Evolutionary conservation across 2,888 invertebrate species (phyloP).

Genomic region (Rhingia rostrata): DNA sequence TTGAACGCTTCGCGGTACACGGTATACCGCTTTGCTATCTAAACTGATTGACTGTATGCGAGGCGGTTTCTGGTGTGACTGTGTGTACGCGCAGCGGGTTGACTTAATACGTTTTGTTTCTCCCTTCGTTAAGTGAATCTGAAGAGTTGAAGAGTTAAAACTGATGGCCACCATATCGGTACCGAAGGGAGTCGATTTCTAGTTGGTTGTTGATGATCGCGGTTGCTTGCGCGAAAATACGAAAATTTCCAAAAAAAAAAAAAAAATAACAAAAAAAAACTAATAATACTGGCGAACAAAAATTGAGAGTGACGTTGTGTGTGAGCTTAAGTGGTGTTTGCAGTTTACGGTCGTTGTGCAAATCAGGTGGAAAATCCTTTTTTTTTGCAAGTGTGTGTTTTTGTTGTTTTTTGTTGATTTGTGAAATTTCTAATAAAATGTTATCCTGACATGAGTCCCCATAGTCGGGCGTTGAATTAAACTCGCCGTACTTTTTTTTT

Average conservation of each 20-base stretch:
- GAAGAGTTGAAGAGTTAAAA: conserved; percentile 59
- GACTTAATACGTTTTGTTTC: conserved; percentile 11
- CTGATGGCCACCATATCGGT: conserved; percentile 43
- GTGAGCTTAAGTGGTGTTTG: not conserved
- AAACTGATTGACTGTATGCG: conserved; percentile 40
- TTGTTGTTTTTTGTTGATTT: not conserved
- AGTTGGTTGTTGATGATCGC: conserved; percentile 61
- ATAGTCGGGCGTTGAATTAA: conserved; percentile 18
- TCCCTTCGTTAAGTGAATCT: conserved; percentile 53
- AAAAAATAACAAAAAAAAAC: not conserved
- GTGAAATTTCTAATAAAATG: conserved; percentile 23
- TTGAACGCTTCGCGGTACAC: conserved; percentile 49
- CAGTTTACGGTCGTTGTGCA: conserved; percentile 9
- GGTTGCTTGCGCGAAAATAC: conserved; percentile 41
- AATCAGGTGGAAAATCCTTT: conserved; percentile 14
- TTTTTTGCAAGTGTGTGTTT: conserved; percentile 17
- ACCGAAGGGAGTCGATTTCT: conserved; percentile 46
- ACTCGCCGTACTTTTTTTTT: not conserved
- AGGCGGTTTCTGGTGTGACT: conserved; percentile 22
- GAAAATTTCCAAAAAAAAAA: conserved; percentile 30
- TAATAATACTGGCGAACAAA: not conserved
- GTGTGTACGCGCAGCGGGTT: conserved; percentile 5
- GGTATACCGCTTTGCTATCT: conserved; percentile 41
- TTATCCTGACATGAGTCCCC: conserved; percentile 35
- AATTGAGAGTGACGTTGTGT: conserved; percentile 5